Evolutionary conservation across 2,888 invertebrate species (phyloP).

Genomic region (Erebia ligea): DNA sequence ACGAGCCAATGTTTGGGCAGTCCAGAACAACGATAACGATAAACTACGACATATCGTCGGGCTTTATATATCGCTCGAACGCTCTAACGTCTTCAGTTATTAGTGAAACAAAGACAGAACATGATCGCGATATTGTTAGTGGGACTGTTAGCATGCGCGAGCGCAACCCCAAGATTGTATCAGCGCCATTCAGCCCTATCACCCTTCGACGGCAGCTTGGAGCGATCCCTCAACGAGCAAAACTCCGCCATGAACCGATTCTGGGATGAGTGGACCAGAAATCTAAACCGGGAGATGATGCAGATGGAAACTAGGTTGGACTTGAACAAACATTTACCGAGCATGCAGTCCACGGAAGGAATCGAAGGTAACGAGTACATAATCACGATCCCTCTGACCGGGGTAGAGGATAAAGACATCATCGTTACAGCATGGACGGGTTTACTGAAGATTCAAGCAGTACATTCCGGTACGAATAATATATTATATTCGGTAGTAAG

Average conservation of each 20-base stretch:
- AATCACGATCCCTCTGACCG: constrained; percentile 55
- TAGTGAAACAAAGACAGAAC: constrained; percentile 35
- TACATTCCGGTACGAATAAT: constrained; percentile 44
- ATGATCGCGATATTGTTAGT: constrained; percentile 57
- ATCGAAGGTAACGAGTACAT: constrained; percentile 60
- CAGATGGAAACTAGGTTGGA: constrained; percentile 58
- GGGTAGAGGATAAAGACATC: constrained; percentile 66
- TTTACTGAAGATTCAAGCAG: constrained; percentile 67
- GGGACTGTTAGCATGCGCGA: constrained; percentile 53
- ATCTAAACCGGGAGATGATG: constrained; percentile 55
- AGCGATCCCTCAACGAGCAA: constrained; percentile 49
- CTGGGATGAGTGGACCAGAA: constrained; percentile 48
- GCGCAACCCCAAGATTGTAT: constrained; percentile 55
- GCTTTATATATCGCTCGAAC: constrained; percentile 49
- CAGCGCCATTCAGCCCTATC: constrained; percentile 35
- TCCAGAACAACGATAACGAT: constrained; percentile 61
- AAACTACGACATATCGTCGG: constrained; percentile 54
- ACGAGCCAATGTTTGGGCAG: constrained; percentile 40
- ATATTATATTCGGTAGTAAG: constrained; percentile 26
- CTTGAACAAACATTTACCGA: constrained; percentile 57
- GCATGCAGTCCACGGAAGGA: constrained; percentile 46
- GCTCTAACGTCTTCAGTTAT: constrained; percentile 25
- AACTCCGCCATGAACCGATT: constrained; percentile 63
- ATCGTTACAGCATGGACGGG: constrained; percentile 67
- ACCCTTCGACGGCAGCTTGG: constrained; percentile 41